phyloP scores from a whole-genome alignment of 2,888 invertebrate genomes.

The Drosophila putrida region DNA sequence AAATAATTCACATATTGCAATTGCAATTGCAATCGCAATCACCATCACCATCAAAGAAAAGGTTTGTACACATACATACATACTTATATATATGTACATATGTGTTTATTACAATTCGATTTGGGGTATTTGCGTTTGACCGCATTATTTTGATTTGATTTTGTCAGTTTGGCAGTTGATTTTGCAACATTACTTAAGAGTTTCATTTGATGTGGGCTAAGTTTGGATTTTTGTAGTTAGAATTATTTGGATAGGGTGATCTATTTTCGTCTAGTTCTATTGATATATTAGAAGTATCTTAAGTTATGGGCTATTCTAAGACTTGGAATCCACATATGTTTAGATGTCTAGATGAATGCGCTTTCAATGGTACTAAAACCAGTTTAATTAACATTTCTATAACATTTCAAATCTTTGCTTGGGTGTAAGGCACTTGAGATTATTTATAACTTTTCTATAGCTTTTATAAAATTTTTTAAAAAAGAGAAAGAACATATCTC shows the following conservation, averaged over 20 bases:
- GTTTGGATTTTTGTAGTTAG: not conserved
- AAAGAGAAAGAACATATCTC: too few species aligned
- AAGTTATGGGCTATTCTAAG: too few species aligned
- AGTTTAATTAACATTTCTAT: too few species aligned
- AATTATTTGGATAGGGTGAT: not conserved
- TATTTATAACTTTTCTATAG: not conserved
- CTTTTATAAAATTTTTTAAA: not conserved
- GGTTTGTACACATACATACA: constrained; percentile 37
- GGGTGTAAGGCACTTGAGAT: not conserved
- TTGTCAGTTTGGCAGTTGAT: constrained; percentile 21
- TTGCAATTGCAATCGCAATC: constrained; percentile 37
- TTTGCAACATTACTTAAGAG: constrained; percentile 2
- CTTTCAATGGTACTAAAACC: too few species aligned
- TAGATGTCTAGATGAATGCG: too few species aligned
- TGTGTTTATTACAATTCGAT: constrained; percentile 33
- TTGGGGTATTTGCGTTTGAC: constrained; percentile 38
- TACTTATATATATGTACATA: not conserved
- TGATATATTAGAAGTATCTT: too few species aligned
- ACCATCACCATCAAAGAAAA: constrained; percentile 31
- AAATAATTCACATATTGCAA: constrained; percentile 58
- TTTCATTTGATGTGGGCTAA: constrained; percentile 1
- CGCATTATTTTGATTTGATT: constrained; percentile 47
- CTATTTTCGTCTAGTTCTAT: too few species aligned
- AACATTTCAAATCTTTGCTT: not conserved
- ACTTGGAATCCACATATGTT: too few species aligned